Conservation (phyloP, 2,888 invertebrate genomes). For the Dasypogon diadema region DNA sequence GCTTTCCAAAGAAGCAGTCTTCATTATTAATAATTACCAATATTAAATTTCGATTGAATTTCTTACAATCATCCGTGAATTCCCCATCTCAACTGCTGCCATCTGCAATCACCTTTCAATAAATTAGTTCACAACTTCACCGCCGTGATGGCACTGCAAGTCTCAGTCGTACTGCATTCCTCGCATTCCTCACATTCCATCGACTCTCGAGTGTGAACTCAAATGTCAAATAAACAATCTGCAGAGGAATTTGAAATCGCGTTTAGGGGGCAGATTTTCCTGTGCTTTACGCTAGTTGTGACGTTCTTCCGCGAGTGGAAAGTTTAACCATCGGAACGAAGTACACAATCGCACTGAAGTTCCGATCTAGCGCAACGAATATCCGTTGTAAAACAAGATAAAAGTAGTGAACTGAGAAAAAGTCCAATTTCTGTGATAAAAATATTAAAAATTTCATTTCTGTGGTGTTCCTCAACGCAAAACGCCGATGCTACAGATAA, state of each 20-base stretch:
- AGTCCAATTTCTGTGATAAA: constrained; percentile 42
- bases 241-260: constrained; percentile 44
- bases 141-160: constrained; percentile 50
- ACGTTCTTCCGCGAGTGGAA: constrained; percentile 32
- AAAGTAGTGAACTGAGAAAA: background rate
- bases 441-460: background rate
- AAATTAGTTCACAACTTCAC: constrained; percentile 47
- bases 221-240: constrained; percentile 56
- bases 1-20: too few species aligned
- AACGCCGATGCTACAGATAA: constrained; percentile 13
- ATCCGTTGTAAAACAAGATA: constrained; percentile 2
- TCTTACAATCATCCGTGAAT: too few species aligned
- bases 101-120: constrained; percentile 8
- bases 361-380: constrained; percentile 9
- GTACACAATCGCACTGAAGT: background rate
- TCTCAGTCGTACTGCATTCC: constrained; percentile 58
- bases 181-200: constrained; percentile 51
- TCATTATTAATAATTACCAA: too few species aligned
- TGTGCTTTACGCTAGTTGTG: constrained; percentile 38
- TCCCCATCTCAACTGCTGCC: too few species aligned
- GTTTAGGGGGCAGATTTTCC: constrained; percentile 46
- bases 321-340: background rate
- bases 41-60: too few species aligned
- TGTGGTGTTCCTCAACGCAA: constrained; percentile 3
- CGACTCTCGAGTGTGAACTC: constrained; percentile 52